These are phyloP conservation scores for Trichogramma evanescens DNA, from an alignment of 2,888 invertebrate genomes.

Conservation along the genomic window DNA sequence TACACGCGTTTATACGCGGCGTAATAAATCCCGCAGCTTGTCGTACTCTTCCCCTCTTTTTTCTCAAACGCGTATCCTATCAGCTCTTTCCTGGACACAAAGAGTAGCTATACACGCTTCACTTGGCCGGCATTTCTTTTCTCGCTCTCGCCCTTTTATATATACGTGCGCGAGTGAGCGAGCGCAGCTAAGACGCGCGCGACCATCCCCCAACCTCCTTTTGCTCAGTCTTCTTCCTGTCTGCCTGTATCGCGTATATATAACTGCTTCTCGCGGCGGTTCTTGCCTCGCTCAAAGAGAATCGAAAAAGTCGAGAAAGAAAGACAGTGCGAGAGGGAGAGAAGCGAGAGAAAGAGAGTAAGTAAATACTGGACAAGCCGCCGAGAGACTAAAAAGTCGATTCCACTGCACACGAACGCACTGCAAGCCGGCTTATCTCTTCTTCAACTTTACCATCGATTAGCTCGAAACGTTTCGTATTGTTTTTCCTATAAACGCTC, in stretches of 20 bases:
- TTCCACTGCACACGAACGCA: too few species aligned
- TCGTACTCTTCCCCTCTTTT: constrained; percentile 28
- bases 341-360: too few species aligned
- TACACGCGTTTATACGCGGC: too few species aligned
- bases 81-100: constrained; percentile 33
- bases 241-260: too few species aligned
- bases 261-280: neutral
- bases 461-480: too few species aligned
- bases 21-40: constrained; percentile 39
- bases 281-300: neutral
- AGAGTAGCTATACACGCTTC: constrained; percentile 38
- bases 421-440: too few species aligned
- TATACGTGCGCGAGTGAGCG: neutral
- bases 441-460: too few species aligned
- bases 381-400: too few species aligned
- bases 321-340: constrained; percentile 5
- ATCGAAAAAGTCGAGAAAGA: neutral
- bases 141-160: constrained; percentile 7
- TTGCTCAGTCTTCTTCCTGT: neutral
- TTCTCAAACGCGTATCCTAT: constrained; percentile 20
- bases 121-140: constrained; percentile 32
- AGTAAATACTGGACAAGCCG: too few species aligned
- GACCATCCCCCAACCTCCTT: neutral
- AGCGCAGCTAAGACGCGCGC: neutral
- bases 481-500: too few species aligned